Evolutionary conservation across 2,797 vertebrate species (phyloP), one percentile per base, ranked within the genome.

Genomic region (Megalops cyprinoides): DNA sequence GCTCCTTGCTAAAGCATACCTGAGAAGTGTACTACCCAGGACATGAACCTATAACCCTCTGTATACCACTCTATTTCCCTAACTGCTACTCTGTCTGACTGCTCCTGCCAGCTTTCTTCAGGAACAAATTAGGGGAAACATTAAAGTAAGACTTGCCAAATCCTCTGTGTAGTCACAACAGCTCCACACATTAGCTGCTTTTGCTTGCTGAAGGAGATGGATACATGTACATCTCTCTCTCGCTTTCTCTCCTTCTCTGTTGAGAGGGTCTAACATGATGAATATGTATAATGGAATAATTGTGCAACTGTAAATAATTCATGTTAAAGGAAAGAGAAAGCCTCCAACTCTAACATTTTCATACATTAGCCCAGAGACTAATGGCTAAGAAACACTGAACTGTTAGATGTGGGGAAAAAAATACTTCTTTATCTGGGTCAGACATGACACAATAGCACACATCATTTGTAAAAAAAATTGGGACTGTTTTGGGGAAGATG

Each of bases 261-360:
- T n/a, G 25, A 56, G 46, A 51, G 74, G 37, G 48, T 56, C 48
- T 76, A 82, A 83, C 79, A 79, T 82, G 56, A 73, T 74, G 82
- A 85, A 82, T 81, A 76, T 84, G 80, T 81, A 87, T 87, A 88
- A 88, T 85, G 78, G 85, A 84, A 67, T 74, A 82, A 77, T 74
- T 85, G 79, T 85, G 86, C 78, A 82, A 67, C 73, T 79, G 81
- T 87, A 83, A 84, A 87, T 88, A 82, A 87, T 88, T 83, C 74
- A 87, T 84, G 76, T 67, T 78, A 79, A 65, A 80, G 65, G 83
- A 80, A 65, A 42, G 48, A 73, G 53, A 71, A 83, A 86, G 84
- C 77, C 82, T 79, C 82, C 77, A 83, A 69, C 86, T 87, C 79
- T 65, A 65, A 84, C 82, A 85, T 88, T 87, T 85, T 87, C 85